These are phyloP conservation scores for Protobothrops flavoviridis DNA, from an alignment of 2,113 vertebrate genomes.

Conservation along the genomic window DNA sequence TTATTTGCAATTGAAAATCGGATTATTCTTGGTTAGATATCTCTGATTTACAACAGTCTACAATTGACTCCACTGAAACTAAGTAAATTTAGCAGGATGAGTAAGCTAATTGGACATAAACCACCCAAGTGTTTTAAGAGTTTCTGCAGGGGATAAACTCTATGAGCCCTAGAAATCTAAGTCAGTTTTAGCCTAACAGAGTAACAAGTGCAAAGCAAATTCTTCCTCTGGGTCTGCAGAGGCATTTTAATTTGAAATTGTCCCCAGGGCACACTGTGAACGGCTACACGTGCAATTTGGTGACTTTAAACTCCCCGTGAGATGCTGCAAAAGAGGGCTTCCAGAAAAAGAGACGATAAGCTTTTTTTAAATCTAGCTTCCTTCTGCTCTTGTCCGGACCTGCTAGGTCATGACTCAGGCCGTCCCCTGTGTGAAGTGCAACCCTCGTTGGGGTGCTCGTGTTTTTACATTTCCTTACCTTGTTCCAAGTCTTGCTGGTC, in stretches of 20 bases:
- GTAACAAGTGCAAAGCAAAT: background rate
- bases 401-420: background rate
- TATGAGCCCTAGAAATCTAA: background rate
- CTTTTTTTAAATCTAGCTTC: background rate
- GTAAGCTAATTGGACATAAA: background rate
- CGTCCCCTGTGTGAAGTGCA: no score
- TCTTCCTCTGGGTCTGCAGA: background rate
- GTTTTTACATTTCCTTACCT: slow-evolving; percentile 72
- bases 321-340: background rate
- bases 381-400: background rate
- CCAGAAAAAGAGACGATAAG: background rate
- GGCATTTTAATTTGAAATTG: slow-evolving; percentile 37
- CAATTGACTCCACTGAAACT: background rate
- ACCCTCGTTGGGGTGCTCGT: background rate
- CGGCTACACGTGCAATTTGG: background rate
- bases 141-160: slow-evolving; percentile 12
- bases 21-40: background rate
- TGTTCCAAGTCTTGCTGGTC: slow-evolving; percentile 95
- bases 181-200: background rate
- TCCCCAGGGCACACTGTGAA: background rate
- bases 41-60: background rate
- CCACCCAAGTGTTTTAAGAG: background rate
- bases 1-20: slow-evolving; percentile 28
- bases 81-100: background rate
- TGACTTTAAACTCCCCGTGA: background rate